These are phyloP conservation scores for Mesorhabditis belari DNA, from an alignment of 2,888 invertebrate species.

Conservation along the genomic window DNA sequence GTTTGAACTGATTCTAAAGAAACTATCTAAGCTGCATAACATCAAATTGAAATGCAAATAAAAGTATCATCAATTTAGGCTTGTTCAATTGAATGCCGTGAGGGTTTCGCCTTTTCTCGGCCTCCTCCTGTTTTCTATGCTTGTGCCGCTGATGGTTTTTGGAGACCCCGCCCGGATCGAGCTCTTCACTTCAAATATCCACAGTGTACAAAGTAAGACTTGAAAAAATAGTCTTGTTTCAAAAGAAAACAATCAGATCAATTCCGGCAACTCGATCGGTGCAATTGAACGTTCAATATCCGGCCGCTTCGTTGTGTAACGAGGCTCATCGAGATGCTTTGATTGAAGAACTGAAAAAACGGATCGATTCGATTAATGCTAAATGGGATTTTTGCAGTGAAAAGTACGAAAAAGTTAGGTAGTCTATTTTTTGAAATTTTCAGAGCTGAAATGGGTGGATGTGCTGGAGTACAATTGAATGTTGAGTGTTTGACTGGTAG, in stretches of 20 bases:
- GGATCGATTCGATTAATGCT: slow-evolving; percentile 80
- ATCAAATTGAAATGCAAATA: slow-evolving; percentile 59
- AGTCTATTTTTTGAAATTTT: not conserved
- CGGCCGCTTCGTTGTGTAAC: slow-evolving; percentile 89
- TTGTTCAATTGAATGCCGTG: slow-evolving; percentile 67
- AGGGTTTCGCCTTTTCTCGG: slow-evolving; percentile 68
- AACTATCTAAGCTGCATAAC: too few species aligned
- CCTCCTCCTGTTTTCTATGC: slow-evolving; percentile 92
- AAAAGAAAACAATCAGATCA: slow-evolving; percentile 60
- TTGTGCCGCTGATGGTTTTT: slow-evolving; percentile 94
- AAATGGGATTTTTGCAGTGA: slow-evolving; percentile 91
- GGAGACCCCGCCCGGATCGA: slow-evolving; percentile 67
- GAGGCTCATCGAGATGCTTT: slow-evolving; percentile 67
- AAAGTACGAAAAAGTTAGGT: slow-evolving; percentile 13
- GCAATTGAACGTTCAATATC: slow-evolving; percentile 86
- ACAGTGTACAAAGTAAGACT: slow-evolving; percentile 49
- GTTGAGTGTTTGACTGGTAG: slow-evolving; percentile 38
- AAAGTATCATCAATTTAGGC: slow-evolving; percentile 62
- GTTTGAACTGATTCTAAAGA: too few species aligned
- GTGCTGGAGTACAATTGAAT: slow-evolving; percentile 72
- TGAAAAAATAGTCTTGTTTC: too few species aligned
- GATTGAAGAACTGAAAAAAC: slow-evolving; percentile 74
- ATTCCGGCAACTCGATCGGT: slow-evolving; percentile 89
- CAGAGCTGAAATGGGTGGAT: slow-evolving; percentile 66
- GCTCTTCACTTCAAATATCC: slow-evolving; percentile 46